Evolutionary conservation across 2,797 vertebrate genomes (phyloP), one percentile per base, ranked within the genome.

Genomic region (Odontamblyopus rebecca): DNA sequence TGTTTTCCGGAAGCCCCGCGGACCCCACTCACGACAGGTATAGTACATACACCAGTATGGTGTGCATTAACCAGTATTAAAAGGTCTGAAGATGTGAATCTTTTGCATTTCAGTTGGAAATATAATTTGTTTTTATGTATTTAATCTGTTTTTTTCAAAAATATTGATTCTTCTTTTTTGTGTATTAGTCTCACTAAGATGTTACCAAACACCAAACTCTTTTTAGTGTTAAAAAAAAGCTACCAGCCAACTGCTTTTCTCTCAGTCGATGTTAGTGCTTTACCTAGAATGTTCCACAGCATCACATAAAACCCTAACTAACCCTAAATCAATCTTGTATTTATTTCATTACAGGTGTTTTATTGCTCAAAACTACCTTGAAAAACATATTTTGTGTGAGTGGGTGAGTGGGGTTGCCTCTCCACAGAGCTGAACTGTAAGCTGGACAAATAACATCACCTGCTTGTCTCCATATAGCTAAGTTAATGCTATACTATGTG

Each of bases 1-100:
- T 83, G 91, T 97, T 84, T 88, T 98, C 84, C 95, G 92, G 90
- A 96, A 93, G 75, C 93, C 95, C 72, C 94, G 83, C 72, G 92
- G 92, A 76, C 94, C 94, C 76, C 89, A 80, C 68, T 27, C 88
- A 74, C 91, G 93, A 88, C 95, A 97, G 97, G 98, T 98, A 95
- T 23, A 61, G 50, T 63, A 26, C 54, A 57, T 70, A 12, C 76
- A 66, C 15, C 15, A 57, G 57, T 51, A 67, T 27, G 11, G 18
- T 48, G 38, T 60, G 68, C 41, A 41, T 60, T 15, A 23, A 63
- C 7, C 9, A 38, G 11, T n/a, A 60, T 59, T 27, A 59, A 29
- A 26, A 59, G 9, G 56, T 59, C 56, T 59, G 2, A 54, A 54
- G 7, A 54, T 54, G 6, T 54, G 6, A 23, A 54, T 54, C 15